Base-by-base conservation (phyloP, 2,113 vertebrate genomes). In the Phaethon lepturus region DNA sequence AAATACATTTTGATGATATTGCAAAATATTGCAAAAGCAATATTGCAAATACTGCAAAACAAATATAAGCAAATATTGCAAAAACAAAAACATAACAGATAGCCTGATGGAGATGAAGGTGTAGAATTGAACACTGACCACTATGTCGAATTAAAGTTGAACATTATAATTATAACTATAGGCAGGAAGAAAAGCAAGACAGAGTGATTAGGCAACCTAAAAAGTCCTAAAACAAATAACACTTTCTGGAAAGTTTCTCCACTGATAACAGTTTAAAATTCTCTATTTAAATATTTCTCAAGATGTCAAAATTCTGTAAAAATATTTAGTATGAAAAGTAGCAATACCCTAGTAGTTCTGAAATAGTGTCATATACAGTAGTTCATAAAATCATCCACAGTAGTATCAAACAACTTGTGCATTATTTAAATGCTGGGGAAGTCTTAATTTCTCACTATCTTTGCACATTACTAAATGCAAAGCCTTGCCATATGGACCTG, bases 131-230 rank as follows among this genome's bases (percentile, higher is more conserved):
- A 73, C 28, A 50, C 2, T 69, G 60, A 40, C 15, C 20, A 26
- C 17, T 35, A 59, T 0, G 0, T 0, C 40, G 69, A 81, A 67
- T 31, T 67, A 23, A 72, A 71, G 4, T 4, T 76, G 53, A 72
- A 77, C 8, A 7, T 40, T 59, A 4, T 13, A n/a, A 49, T 42
- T 56, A 31, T 3, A 75, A 7, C 8, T 63, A 22, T 24, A 49
- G 9, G 22, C 31, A 38, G 18, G 23, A 74, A 68, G 18, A 67
- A 9, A 82, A 68, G 40, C 12, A 25, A n/a, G 16, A 29, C 0
- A 66, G 26, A 67, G 16, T 53, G n/a, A 38, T 22, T 16, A 67
- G 13, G 25, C 17, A 80, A n/a, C 12, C 3, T 62, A 33, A 92
- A 83, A 71, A 49, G 17, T 53, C 33, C 29, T 67, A 38, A 75